phyloP scores from a whole-genome alignment of 2,113 vertebrate species.

The Heliornis fulica region DNA sequence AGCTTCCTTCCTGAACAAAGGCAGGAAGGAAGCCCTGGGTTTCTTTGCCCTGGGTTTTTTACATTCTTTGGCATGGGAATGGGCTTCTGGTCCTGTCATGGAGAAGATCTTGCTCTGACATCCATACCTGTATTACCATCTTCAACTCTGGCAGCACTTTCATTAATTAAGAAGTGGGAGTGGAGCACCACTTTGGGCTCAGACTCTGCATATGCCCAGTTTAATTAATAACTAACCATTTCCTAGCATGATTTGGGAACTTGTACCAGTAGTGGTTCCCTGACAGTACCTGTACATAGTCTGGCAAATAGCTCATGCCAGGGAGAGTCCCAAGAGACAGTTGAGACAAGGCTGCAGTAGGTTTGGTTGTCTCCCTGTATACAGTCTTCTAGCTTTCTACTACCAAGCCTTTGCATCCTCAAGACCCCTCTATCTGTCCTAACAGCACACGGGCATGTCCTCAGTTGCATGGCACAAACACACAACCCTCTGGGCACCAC shows the following conservation, averaged over 20 bases:
- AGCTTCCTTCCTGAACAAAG: background rate
- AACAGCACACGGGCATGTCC: too few relatives aligned
- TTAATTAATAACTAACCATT: background rate
- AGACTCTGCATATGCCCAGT: background rate
- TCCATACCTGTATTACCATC: background rate
- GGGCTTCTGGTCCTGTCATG: background rate
- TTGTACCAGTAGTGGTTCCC: background rate
- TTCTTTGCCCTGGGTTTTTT: background rate
- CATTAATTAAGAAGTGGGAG: background rate
- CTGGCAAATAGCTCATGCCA: background rate
- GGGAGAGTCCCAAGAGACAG: background rate
- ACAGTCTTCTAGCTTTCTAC: background rate
- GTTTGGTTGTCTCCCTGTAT: background rate
- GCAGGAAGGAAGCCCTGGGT: too few relatives aligned
- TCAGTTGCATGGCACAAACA: background rate
- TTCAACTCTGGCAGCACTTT: background rate
- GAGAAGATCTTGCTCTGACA: background rate
- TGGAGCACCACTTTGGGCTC: background rate
- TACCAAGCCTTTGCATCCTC: background rate
- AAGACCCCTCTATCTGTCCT: background rate
- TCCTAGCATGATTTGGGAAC: background rate
- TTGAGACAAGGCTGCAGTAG: background rate
- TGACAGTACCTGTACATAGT: background rate
- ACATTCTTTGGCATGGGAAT: background rate
- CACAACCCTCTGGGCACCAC: rapidly evolving